These are phyloP conservation scores for Botrylloides violaceus DNA, from an alignment of 23 tunicate genomes.

Conservation along the genomic window DNA sequence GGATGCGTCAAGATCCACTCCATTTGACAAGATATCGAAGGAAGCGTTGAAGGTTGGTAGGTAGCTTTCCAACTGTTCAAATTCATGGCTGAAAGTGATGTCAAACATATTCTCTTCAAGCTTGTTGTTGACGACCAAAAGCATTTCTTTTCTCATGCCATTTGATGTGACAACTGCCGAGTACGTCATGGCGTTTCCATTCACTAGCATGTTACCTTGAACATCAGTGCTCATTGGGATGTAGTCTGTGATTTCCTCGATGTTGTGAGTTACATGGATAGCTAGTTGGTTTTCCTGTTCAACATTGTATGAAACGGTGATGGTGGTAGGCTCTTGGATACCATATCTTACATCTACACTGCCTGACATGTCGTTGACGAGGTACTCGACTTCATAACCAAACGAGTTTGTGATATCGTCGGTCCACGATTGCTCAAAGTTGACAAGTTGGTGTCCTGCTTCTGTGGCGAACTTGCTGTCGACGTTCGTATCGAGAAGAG, in stretches of 20 bases:
- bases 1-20: background rate
- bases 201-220: background rate
- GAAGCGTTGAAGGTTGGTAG: background rate
- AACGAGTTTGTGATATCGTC: background rate
- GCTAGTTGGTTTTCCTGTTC: background rate
- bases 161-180: background rate
- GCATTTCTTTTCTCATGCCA: background rate
- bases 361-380: background rate
- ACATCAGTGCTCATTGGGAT: slow-evolving; percentile 1
- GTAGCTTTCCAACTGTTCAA: background rate
- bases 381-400: background rate
- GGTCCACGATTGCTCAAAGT: background rate
- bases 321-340: background rate
- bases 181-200: background rate
- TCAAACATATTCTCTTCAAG: background rate
- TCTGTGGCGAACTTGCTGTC: background rate
- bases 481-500: background rate
- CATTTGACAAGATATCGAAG: background rate
- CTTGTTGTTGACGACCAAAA: background rate
- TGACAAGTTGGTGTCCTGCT: background rate
- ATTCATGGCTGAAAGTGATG: background rate
- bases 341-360: background rate
- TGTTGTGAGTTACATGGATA: slow-evolving; percentile 1
- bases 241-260: background rate
- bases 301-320: background rate